These are phyloP conservation scores for Lasioglossum morio DNA, from an alignment of 2,888 invertebrate species.

Conservation along the genomic window DNA sequence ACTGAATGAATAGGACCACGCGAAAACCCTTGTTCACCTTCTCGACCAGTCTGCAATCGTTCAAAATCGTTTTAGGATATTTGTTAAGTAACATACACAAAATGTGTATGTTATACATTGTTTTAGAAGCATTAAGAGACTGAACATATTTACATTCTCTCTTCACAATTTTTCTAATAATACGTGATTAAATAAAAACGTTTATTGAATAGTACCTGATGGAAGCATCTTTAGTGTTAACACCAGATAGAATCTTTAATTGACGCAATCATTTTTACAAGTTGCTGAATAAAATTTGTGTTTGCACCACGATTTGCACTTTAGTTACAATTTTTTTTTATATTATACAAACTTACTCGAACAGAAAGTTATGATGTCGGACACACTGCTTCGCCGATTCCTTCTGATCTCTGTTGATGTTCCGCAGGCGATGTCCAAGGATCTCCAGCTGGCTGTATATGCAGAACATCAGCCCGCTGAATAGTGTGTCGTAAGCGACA, in stretches of 20 bases:
- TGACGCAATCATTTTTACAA: too few species aligned
- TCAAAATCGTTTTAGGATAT: background rate
- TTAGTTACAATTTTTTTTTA: background rate
- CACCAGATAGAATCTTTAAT: too few species aligned
- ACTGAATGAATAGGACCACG: conserved; percentile 27
- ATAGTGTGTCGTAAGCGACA: conserved; percentile 69
- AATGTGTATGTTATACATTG: too few species aligned
- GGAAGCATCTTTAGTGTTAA: too few species aligned
- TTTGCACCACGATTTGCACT: too few species aligned
- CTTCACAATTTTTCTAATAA: too few species aligned
- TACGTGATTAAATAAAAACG: too few species aligned
- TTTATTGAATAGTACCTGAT: too few species aligned
- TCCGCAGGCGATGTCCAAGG: conserved; percentile 43
- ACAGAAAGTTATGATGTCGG: conserved; percentile 51
- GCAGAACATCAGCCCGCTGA: conserved; percentile 65
- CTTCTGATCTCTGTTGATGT: background rate
- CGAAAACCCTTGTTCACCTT: conserved; percentile 25
- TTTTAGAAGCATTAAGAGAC: too few species aligned
- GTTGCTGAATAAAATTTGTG: too few species aligned
- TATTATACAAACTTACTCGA: conserved; percentile 33
- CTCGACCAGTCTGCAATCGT: conserved; percentile 24
- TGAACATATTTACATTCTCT: too few species aligned
- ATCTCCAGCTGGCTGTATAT: conserved; percentile 73
- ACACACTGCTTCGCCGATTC: conserved; percentile 29
- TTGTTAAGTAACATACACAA: background rate